phyloP scores from a whole-genome alignment of 2,113 vertebrate species.

The Machaerirhynchus nigripectus region DNA sequence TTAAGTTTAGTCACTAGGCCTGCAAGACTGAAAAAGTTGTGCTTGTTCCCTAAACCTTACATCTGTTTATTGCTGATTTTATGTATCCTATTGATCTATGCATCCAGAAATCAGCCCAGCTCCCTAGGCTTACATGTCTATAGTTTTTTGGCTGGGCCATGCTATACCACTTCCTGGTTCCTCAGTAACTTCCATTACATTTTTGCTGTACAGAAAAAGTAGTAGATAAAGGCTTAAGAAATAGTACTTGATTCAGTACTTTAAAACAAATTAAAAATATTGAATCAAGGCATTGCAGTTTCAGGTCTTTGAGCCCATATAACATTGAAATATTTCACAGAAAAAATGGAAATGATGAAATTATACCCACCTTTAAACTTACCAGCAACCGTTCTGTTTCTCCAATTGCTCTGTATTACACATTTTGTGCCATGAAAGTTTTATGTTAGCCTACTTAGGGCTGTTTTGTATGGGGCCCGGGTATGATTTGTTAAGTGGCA shows the following conservation, averaged over 20 bases:
- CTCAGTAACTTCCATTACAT: not conserved
- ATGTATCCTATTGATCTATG: not conserved
- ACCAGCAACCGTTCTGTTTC: not conserved
- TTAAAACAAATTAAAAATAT: not conserved
- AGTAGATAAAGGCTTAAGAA: not conserved
- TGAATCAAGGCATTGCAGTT: not conserved
- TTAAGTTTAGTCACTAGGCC: not conserved
- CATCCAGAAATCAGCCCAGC: not conserved
- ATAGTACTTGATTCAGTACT: not conserved
- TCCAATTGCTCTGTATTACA: not conserved
- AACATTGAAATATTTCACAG: not conserved
- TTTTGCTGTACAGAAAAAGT: not conserved
- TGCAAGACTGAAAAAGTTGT: not conserved
- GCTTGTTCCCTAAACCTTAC: not conserved
- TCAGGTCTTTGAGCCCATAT: not conserved
- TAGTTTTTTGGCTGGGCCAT: not conserved
- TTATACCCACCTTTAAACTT: not conserved
- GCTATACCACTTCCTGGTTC: not conserved
- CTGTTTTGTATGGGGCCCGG: not conserved
- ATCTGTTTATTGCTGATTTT: not conserved
- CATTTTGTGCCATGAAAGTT: not conserved
- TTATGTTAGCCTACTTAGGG: not conserved
- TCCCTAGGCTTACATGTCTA: not conserved
- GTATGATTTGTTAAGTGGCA: slow-evolving; percentile 17
- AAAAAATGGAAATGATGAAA: not conserved